Evolutionary conservation across 2,888 invertebrate species (phyloP), one percentile per base, ranked within the genome.

Genomic region (Rhagonycha lutea): DNA sequence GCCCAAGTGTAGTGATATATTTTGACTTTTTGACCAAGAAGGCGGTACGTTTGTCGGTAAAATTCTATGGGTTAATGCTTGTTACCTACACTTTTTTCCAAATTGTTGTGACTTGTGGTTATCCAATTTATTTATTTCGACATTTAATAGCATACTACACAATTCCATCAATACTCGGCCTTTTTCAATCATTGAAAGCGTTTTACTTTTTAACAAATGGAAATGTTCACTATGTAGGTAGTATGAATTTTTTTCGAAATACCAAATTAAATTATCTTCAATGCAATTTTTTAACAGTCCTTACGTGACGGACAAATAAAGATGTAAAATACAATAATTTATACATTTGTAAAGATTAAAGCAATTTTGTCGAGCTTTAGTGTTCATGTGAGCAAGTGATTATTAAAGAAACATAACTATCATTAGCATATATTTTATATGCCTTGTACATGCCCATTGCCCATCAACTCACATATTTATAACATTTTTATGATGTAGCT

Each of bases 71-170:
- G 67, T 69, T 75, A 78, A 78, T 75, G 71, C 68, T 69, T 77
- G 77, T 78, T 82, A 82, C 82, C 80, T 82, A 82, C 80, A 70
- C 68, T 73, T 71, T 74, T 77, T 76, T 76, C 77, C 73, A 77
- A 79, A 77, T 76, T 83, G 82, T 83, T 82, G 80, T 83, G 83
- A 83, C 82, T 80, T 80, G 81, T 70, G 79, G 80, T 80, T 75
- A 80, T 74, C 81, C 81, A 82, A 81, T 82, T 82, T 79, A 80
- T 81, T 78, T 81, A 72, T 61, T 26, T 68, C 29, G 74, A 72
- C 74, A 75, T 61, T 62, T 23, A 47, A 62, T 32, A 71, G 63
- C 8, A 47, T 4, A 47, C 24, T n/a, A 12, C 24, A 65, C 63
- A 62, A 47, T 47, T 47, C 47, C n/a, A 8, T 47, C 32, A 47